A percentile compares a stretch with the other conserved stretches of the same genome.
These are phyloP conservation scores for Ophraella communa DNA, from an alignment of 2,888 invertebrate genomes.

Conservation along the genomic window DNA sequence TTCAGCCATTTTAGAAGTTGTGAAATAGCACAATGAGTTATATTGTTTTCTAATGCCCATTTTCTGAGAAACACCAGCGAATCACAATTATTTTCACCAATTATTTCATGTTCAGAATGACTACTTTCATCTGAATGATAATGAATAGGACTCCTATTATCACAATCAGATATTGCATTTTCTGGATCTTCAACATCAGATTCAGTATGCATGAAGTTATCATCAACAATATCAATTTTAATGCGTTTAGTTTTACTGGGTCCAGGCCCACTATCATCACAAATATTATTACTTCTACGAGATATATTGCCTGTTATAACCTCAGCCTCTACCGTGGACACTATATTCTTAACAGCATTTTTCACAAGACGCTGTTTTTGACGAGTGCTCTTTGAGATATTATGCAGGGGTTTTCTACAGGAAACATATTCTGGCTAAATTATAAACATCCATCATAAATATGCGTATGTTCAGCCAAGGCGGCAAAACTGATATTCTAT, in stretches of 20 bases:
- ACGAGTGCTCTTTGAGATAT: too few species aligned
- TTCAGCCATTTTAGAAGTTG: neutral
- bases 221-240: neutral
- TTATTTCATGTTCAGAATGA: neutral
- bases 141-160: neutral
- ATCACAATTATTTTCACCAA: neutral
- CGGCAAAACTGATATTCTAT: neutral
- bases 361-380: too few species aligned
- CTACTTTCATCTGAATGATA: neutral
- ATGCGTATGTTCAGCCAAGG: neutral
- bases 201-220: neutral
- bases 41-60: neutral
- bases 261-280: neutral
- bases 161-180: neutral
- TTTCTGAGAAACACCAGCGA: neutral
- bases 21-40: neutral
- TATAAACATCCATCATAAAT: neutral
- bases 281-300: neutral
- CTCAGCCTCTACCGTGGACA: conserved; percentile 5
- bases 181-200: too few species aligned
- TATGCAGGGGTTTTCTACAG: neutral
- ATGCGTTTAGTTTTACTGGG: neutral
- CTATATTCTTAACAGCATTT: neutral
- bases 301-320: neutral
- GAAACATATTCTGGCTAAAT: neutral